Percentiles rank a stretch among this genome's conserved stretches.
These are phyloP conservation scores for Sminthurinus aureus DNA, from an alignment of 2,888 invertebrate genomes.

Conservation along the genomic window DNA sequence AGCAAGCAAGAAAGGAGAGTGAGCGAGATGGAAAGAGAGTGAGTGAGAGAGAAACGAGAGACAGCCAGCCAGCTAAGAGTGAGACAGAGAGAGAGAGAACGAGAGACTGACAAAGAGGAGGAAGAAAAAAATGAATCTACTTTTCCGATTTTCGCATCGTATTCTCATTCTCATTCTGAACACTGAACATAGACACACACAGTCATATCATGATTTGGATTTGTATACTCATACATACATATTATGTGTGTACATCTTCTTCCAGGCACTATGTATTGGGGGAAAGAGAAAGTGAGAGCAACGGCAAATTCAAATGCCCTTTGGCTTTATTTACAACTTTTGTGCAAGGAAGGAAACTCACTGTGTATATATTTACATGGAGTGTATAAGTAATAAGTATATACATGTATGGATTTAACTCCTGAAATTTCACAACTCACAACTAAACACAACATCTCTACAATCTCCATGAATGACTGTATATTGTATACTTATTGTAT, in stretches of 20 bases:
- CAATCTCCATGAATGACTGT: no score
- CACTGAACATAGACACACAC: neutral
- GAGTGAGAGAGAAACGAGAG: slow-evolving; percentile 32
- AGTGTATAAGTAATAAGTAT: no score
- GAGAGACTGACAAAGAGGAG: slow-evolving; percentile 40
- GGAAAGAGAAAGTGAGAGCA: slow-evolving; percentile 12
- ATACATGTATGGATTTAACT: neutral
- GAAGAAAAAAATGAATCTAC: slow-evolving; percentile 44
- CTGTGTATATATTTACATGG: no score
- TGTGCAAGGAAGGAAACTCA: slow-evolving; percentile 7
- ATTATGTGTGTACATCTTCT: no score
- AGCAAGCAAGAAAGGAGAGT: slow-evolving; percentile 37
- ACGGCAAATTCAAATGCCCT: slow-evolving; percentile 25
- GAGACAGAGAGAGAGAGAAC: slow-evolving; percentile 33
- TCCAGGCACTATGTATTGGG: neutral
- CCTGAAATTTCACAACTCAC: neutral
- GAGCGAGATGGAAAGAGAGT: slow-evolving; percentile 29
- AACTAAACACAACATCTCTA: neutral
- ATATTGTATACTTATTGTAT: no score
- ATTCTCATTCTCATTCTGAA: slow-evolving; percentile 18
- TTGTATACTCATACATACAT: neutral
- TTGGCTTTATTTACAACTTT: slow-evolving; percentile 21
- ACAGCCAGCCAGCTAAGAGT: slow-evolving; percentile 41
- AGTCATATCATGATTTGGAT: neutral
- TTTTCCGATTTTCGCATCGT: slow-evolving; percentile 39